Conservation (phyloP, 2,113 vertebrate genomes). For the Eubucco bourcierii region DNA sequence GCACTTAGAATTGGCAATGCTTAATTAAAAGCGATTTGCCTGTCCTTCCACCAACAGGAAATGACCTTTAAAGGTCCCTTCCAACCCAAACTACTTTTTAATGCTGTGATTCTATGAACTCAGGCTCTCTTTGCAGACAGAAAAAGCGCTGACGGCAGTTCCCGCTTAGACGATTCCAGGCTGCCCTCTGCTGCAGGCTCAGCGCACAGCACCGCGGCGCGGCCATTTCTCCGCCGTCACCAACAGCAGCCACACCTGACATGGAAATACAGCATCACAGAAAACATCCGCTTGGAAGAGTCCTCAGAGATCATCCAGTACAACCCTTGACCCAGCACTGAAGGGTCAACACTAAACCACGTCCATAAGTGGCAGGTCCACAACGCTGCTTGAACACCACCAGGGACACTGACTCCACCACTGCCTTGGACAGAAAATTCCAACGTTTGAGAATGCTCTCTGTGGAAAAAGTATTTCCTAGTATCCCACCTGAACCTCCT, state of each 20-base stretch:
- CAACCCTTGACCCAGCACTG: too few relatives aligned
- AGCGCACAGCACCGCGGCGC: neutral
- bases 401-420: too few relatives aligned
- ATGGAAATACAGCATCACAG: fast-evolving
- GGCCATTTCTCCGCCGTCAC: fast-evolving
- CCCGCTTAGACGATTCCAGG: neutral
- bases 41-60: neutral
- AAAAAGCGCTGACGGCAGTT: neutral
- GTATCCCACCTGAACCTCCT: too few relatives aligned
- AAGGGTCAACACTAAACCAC: too few relatives aligned
- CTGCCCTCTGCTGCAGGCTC: slow-evolving; percentile 50
- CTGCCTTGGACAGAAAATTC: too few relatives aligned
- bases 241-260: neutral
- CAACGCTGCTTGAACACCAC: too few relatives aligned
- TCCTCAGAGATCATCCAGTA: too few relatives aligned
- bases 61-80: neutral
- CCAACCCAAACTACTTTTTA: neutral
- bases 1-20: neutral
- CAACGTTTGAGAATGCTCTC: too few relatives aligned
- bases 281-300: too few relatives aligned
- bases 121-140: neutral
- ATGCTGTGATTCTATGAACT: neutral
- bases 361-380: too few relatives aligned
- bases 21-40: neutral
- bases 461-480: too few relatives aligned